Base-by-base conservation (phyloP, 2,888 invertebrate genomes). In the Platerodrilus igneus region DNA sequence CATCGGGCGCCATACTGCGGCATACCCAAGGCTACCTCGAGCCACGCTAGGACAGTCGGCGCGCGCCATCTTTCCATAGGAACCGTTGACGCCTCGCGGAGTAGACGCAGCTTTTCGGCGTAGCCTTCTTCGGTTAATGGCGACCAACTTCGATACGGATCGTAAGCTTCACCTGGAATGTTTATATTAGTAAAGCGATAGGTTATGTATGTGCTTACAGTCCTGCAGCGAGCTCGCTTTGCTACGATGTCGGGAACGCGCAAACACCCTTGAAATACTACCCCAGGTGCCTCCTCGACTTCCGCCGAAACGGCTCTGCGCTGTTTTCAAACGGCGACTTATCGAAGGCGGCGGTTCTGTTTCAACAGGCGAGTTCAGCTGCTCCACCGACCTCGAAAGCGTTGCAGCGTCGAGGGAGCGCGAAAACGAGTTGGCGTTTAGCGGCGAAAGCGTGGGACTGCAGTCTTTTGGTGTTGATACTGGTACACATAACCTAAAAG, bases 21-120 rank as follows among this genome's bases (percentile, higher is more conserved):
- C 93, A 95, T 93, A 34, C 91, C 92, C 4, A 95, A 76, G 0
- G 91, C 89, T 17, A 94, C 83, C 67, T 94, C 94, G 32, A 95
- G 72, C 94, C 94, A 95, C 2, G 94, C 92, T 22, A 93, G 77
- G 36, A 95, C 92, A 44, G 92, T 92, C 0, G 90, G 86, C 8
- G 94, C 91, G 41, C 90, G 78, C 94, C 94, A 95, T 59, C 89
- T 74, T 44, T 89, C 86, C 72, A 94, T 83, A 4, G 92, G 91
- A 41, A 90, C 75, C 33, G 81, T 83, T 21, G 79, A 86, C 29
- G 87, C 89, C 66, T 92, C 91, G 17, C 91, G 79, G 23, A 94
- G 71, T 28, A 81, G 65, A 41, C 78, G 68, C 19, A 90, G 76
- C 52, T 89, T 87, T 62, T 87, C 86, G 34, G 85, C 83, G 56